Evolutionary conservation across 2,888 invertebrate genomes (phyloP), one percentile per base, ranked within the genome.

Genomic region (Drosophila seclusa): DNA sequence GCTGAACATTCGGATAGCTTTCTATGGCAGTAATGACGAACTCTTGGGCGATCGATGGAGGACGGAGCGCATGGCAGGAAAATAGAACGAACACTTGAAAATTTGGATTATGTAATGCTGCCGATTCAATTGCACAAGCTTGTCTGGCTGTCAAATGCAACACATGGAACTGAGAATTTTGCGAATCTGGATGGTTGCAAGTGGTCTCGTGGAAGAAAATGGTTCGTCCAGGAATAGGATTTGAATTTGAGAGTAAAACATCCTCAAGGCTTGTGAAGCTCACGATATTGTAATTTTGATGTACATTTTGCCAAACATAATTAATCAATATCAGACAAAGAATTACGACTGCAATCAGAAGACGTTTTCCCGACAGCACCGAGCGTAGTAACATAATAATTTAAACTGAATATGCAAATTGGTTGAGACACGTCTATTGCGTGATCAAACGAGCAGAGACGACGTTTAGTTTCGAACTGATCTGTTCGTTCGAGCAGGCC

Each of bases 141-240:
- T 93, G 92, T 6, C 93, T 82, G 18, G 91, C 78, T n/a, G 84
- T 92, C 5, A 93, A 66, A 29, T 79, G 74, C 4, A 91, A 55
- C 32, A 82, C 57, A 31, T 84, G 82, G 18, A 63, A 36, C 5
- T 49, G 53, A 0, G 32, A 50, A 1, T 38, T 42, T 5, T 52
- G 53, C 1, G 32, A 50, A 1, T 32, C 40, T 5, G 48, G 34
- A 11, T 29, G 59, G 18, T 79, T 80, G 40, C 92, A 93, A 24
- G 90, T 90, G 4, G 93, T 93, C 71, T 93, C 93, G 57, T 93
- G 93, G 69, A 93, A 93, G 69, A 93, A 93, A 68, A 93, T 92
- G 53, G 86, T 91, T 42, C 82, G 89, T 13, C 91, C 92, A 4
- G 83, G 76, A 7, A 59, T 78, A 4, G 93, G 93, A 42, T 88